Evolutionary conservation across 2,888 invertebrate genomes (phyloP).

Genomic region (Phymatocera aterrima): DNA sequence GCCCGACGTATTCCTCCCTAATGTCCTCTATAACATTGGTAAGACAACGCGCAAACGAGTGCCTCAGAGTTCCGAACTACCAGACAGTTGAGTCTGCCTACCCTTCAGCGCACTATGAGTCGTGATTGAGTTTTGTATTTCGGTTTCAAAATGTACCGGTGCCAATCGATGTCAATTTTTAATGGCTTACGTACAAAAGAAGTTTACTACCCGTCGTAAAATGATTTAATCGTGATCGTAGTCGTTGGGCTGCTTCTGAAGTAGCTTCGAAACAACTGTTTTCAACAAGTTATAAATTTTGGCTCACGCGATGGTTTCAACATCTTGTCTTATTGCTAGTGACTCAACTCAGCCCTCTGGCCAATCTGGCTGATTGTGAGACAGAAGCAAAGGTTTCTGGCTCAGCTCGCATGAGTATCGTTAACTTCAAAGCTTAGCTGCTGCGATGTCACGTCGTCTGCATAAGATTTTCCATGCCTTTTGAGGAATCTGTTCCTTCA

Average conservation of each 20-base stretch:
- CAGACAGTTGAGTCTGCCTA: conserved; percentile 6
- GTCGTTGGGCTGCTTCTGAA: not conserved
- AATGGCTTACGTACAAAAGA: not conserved
- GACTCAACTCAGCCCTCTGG: not conserved
- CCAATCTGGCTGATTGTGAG: not conserved
- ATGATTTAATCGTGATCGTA: not conserved
- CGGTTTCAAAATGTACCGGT: not conserved
- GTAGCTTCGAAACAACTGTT: not conserved
- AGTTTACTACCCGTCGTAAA: not conserved
- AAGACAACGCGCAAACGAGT: conserved; percentile 41
- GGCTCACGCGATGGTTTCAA: not conserved
- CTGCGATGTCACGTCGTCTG: not conserved
- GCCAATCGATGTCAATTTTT: not conserved
- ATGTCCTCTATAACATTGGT: conserved; percentile 46
- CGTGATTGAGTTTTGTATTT: not conserved
- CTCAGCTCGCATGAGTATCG: not conserved
- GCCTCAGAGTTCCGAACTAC: conserved; percentile 34
- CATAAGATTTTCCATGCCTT: conserved; percentile 1
- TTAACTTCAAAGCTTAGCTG: conserved; percentile 14
- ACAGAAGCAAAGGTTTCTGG: too few species aligned
- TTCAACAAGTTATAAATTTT: not conserved
- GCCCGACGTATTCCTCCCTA: conserved; percentile 46
- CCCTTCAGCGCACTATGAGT: conserved; percentile 1
- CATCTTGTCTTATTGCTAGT: not conserved
- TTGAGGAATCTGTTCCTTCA: not conserved